phyloP scores from a whole-genome alignment of 2,888 invertebrate species.

The Nymphalis urticae region DNA sequence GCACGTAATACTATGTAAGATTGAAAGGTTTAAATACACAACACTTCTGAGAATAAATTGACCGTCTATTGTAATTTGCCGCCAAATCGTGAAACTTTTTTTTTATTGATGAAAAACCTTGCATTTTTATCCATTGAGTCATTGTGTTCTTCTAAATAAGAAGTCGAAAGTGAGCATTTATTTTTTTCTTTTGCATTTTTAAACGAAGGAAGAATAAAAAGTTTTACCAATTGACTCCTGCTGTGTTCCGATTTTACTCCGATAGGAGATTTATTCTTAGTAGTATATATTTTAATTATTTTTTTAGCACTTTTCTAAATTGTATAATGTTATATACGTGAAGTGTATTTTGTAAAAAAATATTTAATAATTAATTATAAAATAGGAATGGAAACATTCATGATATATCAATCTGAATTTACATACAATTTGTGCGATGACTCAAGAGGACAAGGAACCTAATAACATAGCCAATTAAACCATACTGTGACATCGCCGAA shows the following conservation, averaged over 20 bases:
- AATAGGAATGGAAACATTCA: no score
- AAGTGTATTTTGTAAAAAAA: no score
- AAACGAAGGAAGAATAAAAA: neutral
- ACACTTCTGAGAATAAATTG: constrained; percentile 18
- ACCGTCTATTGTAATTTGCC: constrained; percentile 17
- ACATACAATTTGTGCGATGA: constrained; percentile 14
- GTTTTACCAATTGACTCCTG: neutral
- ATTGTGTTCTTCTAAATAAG: neutral
- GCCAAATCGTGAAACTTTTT: constrained; percentile 30
- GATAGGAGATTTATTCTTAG: no score
- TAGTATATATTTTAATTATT: no score
- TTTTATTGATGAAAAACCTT: constrained; percentile 30
- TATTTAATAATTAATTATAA: no score
- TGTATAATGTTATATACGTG: no score
- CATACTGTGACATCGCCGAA: constrained; percentile 1
- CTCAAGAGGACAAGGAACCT: constrained; percentile 22
- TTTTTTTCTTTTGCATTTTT: neutral
- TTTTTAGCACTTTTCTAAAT: no score
- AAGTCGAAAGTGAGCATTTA: neutral
- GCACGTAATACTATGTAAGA: neutral
- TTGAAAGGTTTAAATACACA: constrained; percentile 9
- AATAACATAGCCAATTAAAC: constrained; percentile 18
- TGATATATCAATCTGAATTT: constrained; percentile 4
- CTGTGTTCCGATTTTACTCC: neutral
- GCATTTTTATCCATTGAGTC: constrained; percentile 32